These are phyloP conservation scores for Pseudomyrmex sp. DNA, from an alignment of 1,140 invertebrate genomes.

Conservation along the genomic window DNA sequence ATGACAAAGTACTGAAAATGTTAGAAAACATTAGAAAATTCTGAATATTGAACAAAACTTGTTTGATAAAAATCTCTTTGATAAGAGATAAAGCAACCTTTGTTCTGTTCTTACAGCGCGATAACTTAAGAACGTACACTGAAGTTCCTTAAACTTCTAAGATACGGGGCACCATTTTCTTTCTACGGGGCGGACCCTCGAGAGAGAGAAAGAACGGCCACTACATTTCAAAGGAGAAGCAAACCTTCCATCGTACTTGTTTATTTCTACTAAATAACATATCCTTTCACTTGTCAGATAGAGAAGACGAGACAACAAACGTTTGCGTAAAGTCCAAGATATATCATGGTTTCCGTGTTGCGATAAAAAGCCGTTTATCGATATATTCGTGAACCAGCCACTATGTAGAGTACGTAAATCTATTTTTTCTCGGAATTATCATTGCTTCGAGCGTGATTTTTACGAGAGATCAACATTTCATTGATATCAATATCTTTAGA, in stretches of 20 bases:
- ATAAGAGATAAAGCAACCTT: conserved; percentile 5
- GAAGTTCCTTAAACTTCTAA: background rate
- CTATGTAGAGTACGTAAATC: background rate
- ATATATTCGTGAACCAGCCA: conserved; percentile 1
- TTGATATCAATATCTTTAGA: background rate
- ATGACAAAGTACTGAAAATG: no score
- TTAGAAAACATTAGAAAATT: no score
- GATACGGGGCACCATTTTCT: conserved; percentile 30
- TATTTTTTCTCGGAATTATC: background rate
- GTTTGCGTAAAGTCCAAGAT: conserved; percentile 75
- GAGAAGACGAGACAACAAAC: conserved; percentile 51
- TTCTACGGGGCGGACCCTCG: background rate
- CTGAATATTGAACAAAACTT: background rate
- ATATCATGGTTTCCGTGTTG: conserved; percentile 78
- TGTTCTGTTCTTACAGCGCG: background rate
- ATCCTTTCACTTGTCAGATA: conserved; percentile 68
- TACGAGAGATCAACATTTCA: background rate
- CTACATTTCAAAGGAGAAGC: background rate
- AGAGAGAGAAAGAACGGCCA: conserved; percentile 3
- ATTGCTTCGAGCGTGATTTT: background rate
- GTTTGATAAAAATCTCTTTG: background rate
- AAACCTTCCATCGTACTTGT: background rate
- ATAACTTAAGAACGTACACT: background rate
- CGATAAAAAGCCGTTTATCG: conserved; percentile 74
- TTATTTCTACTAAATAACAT: conserved; percentile 19